A percentile compares a stretch with the other conserved stretches of the same genome.
phyloP scores from a whole-genome alignment of 2,888 invertebrate genomes.

The Oscheius sp. region DNA sequence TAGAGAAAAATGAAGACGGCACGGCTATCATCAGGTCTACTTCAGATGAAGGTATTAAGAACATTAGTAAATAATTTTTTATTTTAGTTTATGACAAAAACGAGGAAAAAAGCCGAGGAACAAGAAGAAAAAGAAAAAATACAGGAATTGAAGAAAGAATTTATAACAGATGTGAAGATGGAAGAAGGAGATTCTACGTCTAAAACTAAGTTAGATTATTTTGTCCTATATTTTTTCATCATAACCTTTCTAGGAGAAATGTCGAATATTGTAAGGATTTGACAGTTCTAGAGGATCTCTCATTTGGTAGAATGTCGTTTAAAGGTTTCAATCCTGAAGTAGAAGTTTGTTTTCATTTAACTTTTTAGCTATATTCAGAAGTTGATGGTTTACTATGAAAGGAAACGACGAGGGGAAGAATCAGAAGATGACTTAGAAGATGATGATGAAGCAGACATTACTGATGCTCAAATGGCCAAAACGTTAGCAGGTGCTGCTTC shows the following conservation, averaged over 20 bases:
- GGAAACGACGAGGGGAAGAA: slow-evolving; percentile 43
- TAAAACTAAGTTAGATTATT: neutral
- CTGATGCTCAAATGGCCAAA: slow-evolving; percentile 53
- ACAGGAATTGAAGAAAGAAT: slow-evolving; percentile 33
- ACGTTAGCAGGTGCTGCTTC: slow-evolving; percentile 3
- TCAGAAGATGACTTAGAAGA: slow-evolving; percentile 44
- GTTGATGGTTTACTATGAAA: slow-evolving; percentile 51
- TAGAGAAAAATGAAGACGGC: slow-evolving; percentile 14
- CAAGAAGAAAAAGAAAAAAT: slow-evolving; percentile 39
- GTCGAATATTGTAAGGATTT: slow-evolving; percentile 37
- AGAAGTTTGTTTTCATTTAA: slow-evolving; percentile 74
- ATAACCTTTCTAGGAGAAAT: slow-evolving; percentile 25
- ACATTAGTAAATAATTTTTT: neutral
- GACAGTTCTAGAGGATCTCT: slow-evolving; percentile 80
- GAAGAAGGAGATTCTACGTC: slow-evolving; percentile 3
- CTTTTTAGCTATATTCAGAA: slow-evolving; percentile 33
- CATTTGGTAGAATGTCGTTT: slow-evolving; percentile 87
- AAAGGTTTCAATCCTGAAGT: slow-evolving; percentile 92
- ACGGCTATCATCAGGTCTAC: slow-evolving; percentile 44
- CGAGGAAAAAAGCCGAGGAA: slow-evolving; percentile 44
- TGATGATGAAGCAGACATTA: slow-evolving; percentile 49
- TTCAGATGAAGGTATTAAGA: slow-evolving; percentile 50
- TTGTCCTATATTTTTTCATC: too few species aligned
- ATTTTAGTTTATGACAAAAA: slow-evolving; percentile 57
- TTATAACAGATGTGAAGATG: slow-evolving; percentile 7